Evolutionary conservation across 1,140 invertebrate species (phyloP).

Genomic region (Trichonephila clavata): DNA sequence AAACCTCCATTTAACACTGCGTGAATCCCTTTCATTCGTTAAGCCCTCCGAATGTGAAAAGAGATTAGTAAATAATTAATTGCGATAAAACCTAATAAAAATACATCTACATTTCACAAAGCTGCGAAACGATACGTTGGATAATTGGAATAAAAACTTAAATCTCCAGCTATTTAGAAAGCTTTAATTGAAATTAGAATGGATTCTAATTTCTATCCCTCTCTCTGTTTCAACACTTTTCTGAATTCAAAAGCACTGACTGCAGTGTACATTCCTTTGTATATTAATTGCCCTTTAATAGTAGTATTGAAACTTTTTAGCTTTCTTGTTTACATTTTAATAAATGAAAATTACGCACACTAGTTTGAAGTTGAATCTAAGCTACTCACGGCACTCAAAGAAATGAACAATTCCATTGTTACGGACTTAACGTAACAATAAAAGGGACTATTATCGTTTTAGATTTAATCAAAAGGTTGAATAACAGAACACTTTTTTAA

Average conservation of each 20-base stretch:
- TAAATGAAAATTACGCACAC: neutral
- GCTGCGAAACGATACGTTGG: neutral
- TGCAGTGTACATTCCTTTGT: neutral
- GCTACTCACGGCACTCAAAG: too few species aligned
- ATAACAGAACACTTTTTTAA: neutral
- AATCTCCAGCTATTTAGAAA: neutral
- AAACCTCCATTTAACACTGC: neutral
- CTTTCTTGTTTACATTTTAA: neutral
- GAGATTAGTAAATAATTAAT: slow-evolving; percentile 31
- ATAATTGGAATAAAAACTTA: neutral
- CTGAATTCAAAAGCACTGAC: neutral
- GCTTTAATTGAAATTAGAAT: slow-evolving; percentile 7
- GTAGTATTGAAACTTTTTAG: slow-evolving; percentile 23
- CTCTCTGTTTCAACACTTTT: neutral
- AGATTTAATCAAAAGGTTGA: neutral
- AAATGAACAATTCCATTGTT: neutral
- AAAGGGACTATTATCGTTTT: neutral
- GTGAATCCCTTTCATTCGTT: neutral
- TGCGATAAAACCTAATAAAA: neutral
- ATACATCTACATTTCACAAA: neutral
- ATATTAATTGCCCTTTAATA: slow-evolving; percentile 27
- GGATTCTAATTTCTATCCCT: neutral
- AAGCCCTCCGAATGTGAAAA: neutral
- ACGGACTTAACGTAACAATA: neutral
- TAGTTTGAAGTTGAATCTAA: too few species aligned